Base-by-base conservation (phyloP, 2,797 vertebrate genomes). In the Rhinella marina region DNA sequence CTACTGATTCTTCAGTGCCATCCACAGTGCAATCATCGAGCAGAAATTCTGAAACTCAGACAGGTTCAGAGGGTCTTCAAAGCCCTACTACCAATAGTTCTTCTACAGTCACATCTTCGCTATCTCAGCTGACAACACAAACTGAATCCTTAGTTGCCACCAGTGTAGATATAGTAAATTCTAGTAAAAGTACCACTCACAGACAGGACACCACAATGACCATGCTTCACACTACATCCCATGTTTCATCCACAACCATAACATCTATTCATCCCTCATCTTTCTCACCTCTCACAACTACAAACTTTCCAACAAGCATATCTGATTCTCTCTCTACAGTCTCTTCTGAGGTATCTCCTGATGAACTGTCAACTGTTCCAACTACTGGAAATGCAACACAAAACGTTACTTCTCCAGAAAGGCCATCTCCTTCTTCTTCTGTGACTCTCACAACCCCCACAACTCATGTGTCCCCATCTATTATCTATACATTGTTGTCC, bases 271-370 rank as follows among this genome's bases (percentile, higher is more conserved):
- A 92, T 92, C 86, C 91, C 90, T 95, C 90, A 92, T 90, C 91
- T 88, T 86, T 90, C 81, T 90, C 89, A 82, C 82, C 84, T 92
- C 50, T 54, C 23, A 90, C 52, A 17, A 25, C 79, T 78, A 88
- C 90, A 90, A 68, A 90, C 90, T 90, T 91, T 87, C 82, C 92
- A 91, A 86, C 93, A 91, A 94, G 93, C 91, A 92, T 93, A 93
- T 91, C 91, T 17, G 93, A 91, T 96, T 93, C 94, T 96, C 92
- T 98, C 92, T 93, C 96, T 97, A 90, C 97, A 99, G 98, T 94
- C 92, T 93, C 93, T 88, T 92, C 92, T 91, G 92, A 92, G 66
- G 89, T 90, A 91, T 92, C 92, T 82, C 91, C 94, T 91, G 92
- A 92, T 93, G 92, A 89, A 90, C 91, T 93, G 66, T 92, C 94